These are phyloP conservation scores for Spea multiplicata DNA, from an alignment of 2,113 vertebrate species.

Conservation along the genomic window DNA sequence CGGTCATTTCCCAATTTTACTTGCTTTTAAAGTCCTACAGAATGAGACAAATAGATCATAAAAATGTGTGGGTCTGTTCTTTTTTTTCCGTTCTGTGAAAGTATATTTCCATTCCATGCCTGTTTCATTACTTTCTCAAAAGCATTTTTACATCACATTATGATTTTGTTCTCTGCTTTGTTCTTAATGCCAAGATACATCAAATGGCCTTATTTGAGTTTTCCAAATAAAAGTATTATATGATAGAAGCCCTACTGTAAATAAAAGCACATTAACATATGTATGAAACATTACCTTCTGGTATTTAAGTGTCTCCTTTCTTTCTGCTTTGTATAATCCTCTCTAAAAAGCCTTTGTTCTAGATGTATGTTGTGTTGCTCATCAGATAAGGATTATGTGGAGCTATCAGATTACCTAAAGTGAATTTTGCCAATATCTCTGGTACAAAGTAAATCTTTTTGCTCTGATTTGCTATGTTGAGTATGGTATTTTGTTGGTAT, in stretches of 20 bases:
- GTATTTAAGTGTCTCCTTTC: neutral
- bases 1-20: conserved; percentile 29
- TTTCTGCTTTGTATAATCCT: neutral
- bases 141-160: conserved; percentile 23
- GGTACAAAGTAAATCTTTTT: neutral
- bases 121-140: conserved; percentile 29
- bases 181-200: conserved; percentile 35
- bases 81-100: conserved; percentile 5
- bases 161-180: conserved; percentile 29
- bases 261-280: conserved; percentile 20
- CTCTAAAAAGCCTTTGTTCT: neutral
- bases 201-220: conserved; percentile 10
- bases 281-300: neutral
- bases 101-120: conserved; percentile 32
- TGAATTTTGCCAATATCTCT: neutral
- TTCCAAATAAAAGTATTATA: conserved; percentile 23
- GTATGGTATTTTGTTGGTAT: no score
- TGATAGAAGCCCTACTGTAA: conserved; percentile 26
- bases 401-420: neutral
- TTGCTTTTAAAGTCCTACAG: conserved; percentile 30
- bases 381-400: neutral
- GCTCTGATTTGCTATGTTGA: neutral
- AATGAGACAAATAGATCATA: conserved; percentile 36
- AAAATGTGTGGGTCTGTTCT: conserved; percentile 5
- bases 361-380: neutral